Evolutionary conservation across 2,113 vertebrate species (phyloP).

Genomic region (Bostrychus sinensis): DNA sequence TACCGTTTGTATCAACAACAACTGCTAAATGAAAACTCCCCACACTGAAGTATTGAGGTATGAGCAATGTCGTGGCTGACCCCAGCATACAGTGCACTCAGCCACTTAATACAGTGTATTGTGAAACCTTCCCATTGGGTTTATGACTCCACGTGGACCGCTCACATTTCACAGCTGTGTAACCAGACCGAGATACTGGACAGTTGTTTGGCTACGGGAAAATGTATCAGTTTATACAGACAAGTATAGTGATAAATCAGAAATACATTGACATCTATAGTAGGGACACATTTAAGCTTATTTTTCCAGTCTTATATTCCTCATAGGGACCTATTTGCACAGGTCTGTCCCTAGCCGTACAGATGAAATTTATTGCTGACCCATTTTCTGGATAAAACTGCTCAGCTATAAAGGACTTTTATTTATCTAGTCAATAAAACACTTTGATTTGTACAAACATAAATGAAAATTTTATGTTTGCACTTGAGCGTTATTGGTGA

Average conservation of each 20-base stretch:
- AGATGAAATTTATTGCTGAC: no score
- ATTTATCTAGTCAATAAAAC: no score
- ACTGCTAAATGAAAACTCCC: neutral
- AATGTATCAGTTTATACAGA: slow-evolving; percentile 40
- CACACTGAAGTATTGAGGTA: neutral
- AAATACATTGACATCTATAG: slow-evolving; percentile 21
- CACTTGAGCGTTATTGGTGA: no score
- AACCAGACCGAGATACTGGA: slow-evolving; percentile 33
- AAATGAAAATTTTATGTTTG: no score
- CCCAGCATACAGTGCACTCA: slow-evolving; percentile 16
- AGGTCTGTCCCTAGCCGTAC: no score
- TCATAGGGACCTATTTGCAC: slow-evolving; percentile 25
- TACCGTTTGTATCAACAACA: no score
- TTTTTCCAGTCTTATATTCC: slow-evolving; percentile 18
- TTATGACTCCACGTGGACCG: slow-evolving; percentile 41
- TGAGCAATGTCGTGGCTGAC: slow-evolving; percentile 32
- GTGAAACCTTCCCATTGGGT: slow-evolving; percentile 24
- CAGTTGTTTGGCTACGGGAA: slow-evolving; percentile 32
- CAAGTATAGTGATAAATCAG: slow-evolving; percentile 33
- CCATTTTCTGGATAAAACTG: no score
- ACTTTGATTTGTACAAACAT: no score
- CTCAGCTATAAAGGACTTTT: no score
- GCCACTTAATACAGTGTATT: slow-evolving; percentile 31
- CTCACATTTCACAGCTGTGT: slow-evolving; percentile 50
- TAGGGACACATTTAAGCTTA: slow-evolving; percentile 11